phyloP scores from a whole-genome alignment of 2,113 vertebrate species.

The Callochromis pleurospilus region DNA sequence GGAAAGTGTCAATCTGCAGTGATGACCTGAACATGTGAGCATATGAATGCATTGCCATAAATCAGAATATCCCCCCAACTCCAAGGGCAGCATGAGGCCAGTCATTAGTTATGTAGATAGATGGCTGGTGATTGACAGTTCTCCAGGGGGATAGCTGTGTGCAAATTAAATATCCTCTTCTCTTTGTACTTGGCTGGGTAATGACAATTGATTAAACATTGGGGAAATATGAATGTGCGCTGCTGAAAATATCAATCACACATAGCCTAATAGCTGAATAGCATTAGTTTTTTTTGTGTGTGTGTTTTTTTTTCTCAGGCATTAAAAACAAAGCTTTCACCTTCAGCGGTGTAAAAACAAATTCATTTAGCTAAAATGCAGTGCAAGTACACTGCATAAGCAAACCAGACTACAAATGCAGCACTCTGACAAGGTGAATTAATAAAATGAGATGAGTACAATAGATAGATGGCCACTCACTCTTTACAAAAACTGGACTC shows the following conservation, averaged over 20 bases:
- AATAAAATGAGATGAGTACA: slow-evolving; percentile 8
- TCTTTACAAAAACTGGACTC: not conserved
- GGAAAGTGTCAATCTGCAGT: slow-evolving; percentile 21
- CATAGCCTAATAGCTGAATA: slow-evolving; percentile 8
- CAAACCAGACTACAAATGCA: not conserved
- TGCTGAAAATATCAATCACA: slow-evolving; percentile 45
- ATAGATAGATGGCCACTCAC: not conserved
- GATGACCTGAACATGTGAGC: slow-evolving; percentile 28
- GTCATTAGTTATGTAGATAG: slow-evolving; percentile 37
- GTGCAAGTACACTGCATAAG: not conserved
- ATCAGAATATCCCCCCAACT: slow-evolving; percentile 30
- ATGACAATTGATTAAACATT: slow-evolving; percentile 63
- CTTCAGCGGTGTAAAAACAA: slow-evolving; percentile 4
- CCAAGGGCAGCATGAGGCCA: slow-evolving; percentile 35
- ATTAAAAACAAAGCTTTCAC: slow-evolving; percentile 16
- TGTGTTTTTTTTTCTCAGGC: slow-evolving; percentile 2
- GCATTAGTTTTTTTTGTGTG: not conserved
- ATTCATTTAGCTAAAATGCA: slow-evolving; percentile 17
- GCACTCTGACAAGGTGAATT: slow-evolving; percentile 2
- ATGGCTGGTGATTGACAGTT: slow-evolving; percentile 49
- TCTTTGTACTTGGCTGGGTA: slow-evolving; percentile 24
- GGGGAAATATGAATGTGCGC: slow-evolving; percentile 24
- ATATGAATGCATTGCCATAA: slow-evolving; percentile 41
- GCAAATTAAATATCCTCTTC: slow-evolving; percentile 21
- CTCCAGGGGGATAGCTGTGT: slow-evolving; percentile 5